Evolutionary conservation across 2,888 invertebrate genomes (phyloP).

Genomic region (Nemotelus pantherinus): DNA sequence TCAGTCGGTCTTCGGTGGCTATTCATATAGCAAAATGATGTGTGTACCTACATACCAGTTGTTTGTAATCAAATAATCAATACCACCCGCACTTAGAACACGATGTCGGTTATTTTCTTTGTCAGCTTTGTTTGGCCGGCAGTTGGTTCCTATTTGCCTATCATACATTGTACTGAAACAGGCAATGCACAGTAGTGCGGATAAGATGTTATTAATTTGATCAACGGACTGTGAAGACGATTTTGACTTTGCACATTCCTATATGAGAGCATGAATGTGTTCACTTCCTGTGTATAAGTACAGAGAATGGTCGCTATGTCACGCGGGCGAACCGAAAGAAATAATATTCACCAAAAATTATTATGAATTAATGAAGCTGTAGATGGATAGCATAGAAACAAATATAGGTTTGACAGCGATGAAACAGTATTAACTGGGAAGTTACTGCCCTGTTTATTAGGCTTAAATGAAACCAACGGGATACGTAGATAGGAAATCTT

Average conservation of each 20-base stretch:
- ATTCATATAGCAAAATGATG: background rate
- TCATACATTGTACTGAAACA: constrained; percentile 1
- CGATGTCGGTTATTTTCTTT: background rate
- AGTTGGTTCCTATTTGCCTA: background rate
- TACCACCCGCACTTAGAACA: constrained; percentile 41
- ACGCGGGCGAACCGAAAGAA: background rate
- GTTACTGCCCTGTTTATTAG: background rate
- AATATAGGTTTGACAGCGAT: background rate
- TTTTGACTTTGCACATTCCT: constrained; percentile 18
- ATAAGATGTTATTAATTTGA: constrained; percentile 40
- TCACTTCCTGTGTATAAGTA: constrained; percentile 23
- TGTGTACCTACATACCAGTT: background rate
- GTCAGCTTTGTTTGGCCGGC: background rate
- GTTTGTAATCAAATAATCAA: constrained; percentile 26
- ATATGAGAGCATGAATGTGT: constrained; percentile 1
- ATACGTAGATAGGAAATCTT: no score
- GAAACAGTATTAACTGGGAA: background rate
- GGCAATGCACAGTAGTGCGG: constrained; percentile 13
- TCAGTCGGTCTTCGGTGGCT: constrained; percentile 2
- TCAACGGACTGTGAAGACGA: constrained; percentile 27
- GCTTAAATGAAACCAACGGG: no score
- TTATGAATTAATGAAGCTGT: background rate
- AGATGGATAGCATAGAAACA: background rate
- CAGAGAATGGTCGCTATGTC: no score
- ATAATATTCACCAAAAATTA: constrained; percentile 13